Evolutionary conservation across 1,140 invertebrate species (phyloP), one percentile per base, ranked within the genome.

Genomic region (Chironomus striatipennis): DNA sequence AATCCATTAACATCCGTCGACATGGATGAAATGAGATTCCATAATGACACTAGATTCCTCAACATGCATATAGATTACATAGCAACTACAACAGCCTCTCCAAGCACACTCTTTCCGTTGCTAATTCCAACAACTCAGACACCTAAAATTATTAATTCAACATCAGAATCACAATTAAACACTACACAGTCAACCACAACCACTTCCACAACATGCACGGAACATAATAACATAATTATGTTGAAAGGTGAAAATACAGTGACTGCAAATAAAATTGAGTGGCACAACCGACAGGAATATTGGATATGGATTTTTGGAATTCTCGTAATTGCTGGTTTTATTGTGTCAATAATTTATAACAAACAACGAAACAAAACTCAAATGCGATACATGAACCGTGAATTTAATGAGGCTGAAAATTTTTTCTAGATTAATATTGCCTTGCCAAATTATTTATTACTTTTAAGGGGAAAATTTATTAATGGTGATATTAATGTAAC

Each of bases 381-480:
- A 57, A 57, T 57, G 47, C 47, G 47, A 57, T 12, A 12, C n/a
- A 57, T 57, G 47, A 57, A 57, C 12, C 47, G 47, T 57, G 47
- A 57, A 57, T 57, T 57, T 57, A 57, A 57, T 57, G 47, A 57
- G 47, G 47, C 47, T 57, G 47, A 57, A 57, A 57, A 57, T 57
- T 57, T 57, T 57, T 57, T 57, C 47, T 57, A 57, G 47, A 12
- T 57, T n/a, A 34, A 34, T 34, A 34, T 34, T 34, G 24, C 24
- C 24, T 34, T 34, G 5, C 24, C 24, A 34, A 34, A 34, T 34
- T 34, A 34, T 34, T 34, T 34, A 34, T 34, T 34, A 5, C 24
- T 34, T 34, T 34, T 34, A 34, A 34, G 24, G 24, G 24, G 24
- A 34, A 34, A 34, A 34, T 34, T 34, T 34, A 34, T 34, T 34